Evolutionary conservation across 2,888 invertebrate genomes (phyloP).

Genomic region (Aphrophora alni): DNA sequence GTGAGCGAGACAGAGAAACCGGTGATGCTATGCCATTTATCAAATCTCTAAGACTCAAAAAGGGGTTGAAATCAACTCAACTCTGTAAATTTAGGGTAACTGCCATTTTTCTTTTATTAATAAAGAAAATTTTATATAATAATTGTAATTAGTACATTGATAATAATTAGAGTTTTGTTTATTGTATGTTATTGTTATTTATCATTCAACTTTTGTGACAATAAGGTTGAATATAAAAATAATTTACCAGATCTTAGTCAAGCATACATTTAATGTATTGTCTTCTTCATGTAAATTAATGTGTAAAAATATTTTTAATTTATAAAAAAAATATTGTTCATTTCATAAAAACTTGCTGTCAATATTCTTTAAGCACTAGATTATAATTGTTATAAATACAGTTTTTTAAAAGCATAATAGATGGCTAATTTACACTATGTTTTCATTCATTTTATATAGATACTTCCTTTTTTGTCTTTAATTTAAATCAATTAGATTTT

Average conservation of each 20-base stretch:
- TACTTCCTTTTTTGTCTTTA: too few relatives aligned
- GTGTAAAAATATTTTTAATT: not conserved
- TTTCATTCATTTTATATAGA: too few relatives aligned
- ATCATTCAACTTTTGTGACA: constrained; percentile 29
- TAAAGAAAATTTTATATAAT: constrained; percentile 19
- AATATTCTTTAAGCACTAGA: not conserved
- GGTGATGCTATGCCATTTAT: not conserved
- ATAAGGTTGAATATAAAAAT: constrained; percentile 33
- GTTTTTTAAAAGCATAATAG: too few relatives aligned
- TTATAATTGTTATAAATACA: too few relatives aligned
- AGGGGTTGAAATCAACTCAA: not conserved
- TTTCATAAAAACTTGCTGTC: not conserved
- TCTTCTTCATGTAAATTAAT: not conserved
- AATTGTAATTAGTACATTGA: constrained; percentile 17
- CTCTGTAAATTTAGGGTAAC: constrained; percentile 19
- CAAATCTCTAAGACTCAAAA: not conserved
- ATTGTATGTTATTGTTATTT: constrained; percentile 24
- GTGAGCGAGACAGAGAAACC: not conserved
- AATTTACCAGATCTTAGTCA: constrained; percentile 37
- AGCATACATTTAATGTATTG: constrained; percentile 30
- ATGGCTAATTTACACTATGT: too few relatives aligned
- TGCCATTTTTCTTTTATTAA: constrained; percentile 37
- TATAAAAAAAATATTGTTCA: not conserved
- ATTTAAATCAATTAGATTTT: too few relatives aligned
- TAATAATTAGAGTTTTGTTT: constrained; percentile 24